Conservation (phyloP, 1,140 invertebrate species). For the Drosophila ironensis region DNA sequence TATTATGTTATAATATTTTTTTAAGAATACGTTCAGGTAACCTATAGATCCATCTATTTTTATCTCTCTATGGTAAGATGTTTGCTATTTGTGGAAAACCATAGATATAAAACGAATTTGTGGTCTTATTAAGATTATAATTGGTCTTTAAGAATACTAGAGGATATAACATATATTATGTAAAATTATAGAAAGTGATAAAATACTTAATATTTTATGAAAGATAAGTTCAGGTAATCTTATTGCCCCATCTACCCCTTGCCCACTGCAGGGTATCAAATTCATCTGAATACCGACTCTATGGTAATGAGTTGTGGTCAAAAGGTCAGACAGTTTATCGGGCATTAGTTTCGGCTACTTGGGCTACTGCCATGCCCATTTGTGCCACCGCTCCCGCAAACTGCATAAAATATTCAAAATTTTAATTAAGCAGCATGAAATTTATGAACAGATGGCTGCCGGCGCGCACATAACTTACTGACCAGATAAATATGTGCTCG, state of each 20-base stretch:
- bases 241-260: not conserved
- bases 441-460: slow-evolving; percentile 42
- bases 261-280: not conserved
- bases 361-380: slow-evolving; percentile 39
- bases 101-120: too few relatives aligned
- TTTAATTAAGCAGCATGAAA: slow-evolving; percentile 46
- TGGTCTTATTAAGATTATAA: too few relatives aligned
- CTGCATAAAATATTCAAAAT: slow-evolving; percentile 48
- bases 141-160: too few relatives aligned
- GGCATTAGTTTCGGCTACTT: slow-evolving; percentile 45
- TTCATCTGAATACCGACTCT: not conserved
- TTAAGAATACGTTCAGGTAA: too few relatives aligned
- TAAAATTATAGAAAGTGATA: too few relatives aligned
- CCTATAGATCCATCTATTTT: too few relatives aligned
- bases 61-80: too few relatives aligned
- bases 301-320: slow-evolving; percentile 39
- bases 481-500: slow-evolving; percentile 26
- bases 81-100: too few relatives aligned
- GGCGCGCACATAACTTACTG: slow-evolving; percentile 24
- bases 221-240: not conserved
- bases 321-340: slow-evolving; percentile 48
- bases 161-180: not conserved
- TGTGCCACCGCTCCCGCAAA: not conserved
- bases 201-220: not conserved
- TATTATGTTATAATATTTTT: too few relatives aligned